These are phyloP conservation scores for Tineola bisselliella DNA, from an alignment of 2,888 invertebrate genomes.

Conservation along the genomic window DNA sequence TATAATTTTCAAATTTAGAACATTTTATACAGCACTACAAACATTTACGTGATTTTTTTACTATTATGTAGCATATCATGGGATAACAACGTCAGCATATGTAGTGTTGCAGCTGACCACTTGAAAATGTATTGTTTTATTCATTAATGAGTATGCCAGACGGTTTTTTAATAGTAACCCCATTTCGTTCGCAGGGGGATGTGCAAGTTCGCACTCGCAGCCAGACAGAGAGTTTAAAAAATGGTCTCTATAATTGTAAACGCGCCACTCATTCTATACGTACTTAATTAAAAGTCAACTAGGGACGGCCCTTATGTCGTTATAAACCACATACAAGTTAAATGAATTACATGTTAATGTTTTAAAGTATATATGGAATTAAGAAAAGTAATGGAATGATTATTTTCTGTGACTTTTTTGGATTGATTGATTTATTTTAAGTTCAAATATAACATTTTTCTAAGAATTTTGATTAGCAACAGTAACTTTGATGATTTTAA, in stretches of 20 bases:
- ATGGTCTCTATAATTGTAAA: slow-evolving; percentile 27
- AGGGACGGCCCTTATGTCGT: slow-evolving; percentile 31
- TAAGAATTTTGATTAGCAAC: too few species aligned
- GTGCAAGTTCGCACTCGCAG: not conserved
- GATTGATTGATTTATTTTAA: too few species aligned
- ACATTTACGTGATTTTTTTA: too few species aligned
- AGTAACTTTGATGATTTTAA: too few species aligned
- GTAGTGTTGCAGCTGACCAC: not conserved
- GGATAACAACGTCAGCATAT: too few species aligned
- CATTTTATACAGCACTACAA: too few species aligned
- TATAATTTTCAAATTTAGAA: too few species aligned
- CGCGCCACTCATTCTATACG: slow-evolving; percentile 15
- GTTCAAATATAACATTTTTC: too few species aligned
- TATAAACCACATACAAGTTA: slow-evolving; percentile 8
- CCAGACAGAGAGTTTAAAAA: slow-evolving; percentile 13
- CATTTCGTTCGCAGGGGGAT: not conserved
- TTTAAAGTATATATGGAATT: too few species aligned
- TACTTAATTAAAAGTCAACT: slow-evolving; percentile 61
- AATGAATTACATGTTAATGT: slow-evolving; percentile 3
- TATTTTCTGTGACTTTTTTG: too few species aligned
- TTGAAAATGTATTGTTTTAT: not conserved
- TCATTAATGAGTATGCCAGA: not conserved
- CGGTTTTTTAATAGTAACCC: not conserved
- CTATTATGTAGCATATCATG: too few species aligned
- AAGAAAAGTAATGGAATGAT: too few species aligned